Base-by-base conservation (phyloP, 1,140 invertebrate genomes). In the Paracyclopina nana region DNA sequence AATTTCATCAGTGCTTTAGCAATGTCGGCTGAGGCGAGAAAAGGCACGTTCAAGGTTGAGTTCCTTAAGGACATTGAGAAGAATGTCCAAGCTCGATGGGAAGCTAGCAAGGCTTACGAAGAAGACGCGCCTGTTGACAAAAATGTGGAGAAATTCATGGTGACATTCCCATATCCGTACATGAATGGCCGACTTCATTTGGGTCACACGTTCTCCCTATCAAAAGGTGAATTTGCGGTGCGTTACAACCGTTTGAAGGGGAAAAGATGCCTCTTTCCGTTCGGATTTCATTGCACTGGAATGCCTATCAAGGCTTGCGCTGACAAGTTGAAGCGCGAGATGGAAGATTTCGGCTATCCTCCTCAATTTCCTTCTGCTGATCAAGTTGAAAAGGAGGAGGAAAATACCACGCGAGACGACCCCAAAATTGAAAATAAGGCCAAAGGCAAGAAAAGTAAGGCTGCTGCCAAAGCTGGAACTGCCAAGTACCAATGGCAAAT, bases 401-500 rank as follows among this genome's bases (percentile, higher is more conserved):
- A 64, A 24, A 57, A 62, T 11, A 59, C 60, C 28, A 60, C 65
- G 30, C 64, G 67, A 9, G 67, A 66, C 52, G 73, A 77, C 60
- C 60, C 76, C 56, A 63, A 79, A 27, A 72, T 82, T 20, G 85
- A 84, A 65, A 87, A 98, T 64, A 97, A 97, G 67, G 80, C 82
- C 52, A 98, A 97, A 71, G 86, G 90, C 16, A 97, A 96, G 65
- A 98, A 97, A 76, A 95, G 87, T 63, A 99, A 99, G 72, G 83
- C 82, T n/a, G 72, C 79, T 1, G 91, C 94, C 1, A 99, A 99
- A 70, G 68, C 80, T 11, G 86, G 81, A 0, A 59, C 67, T 6
- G 75, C 79, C 0, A 96, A 92, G 64, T 98, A 84, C 63, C 95
- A 99, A 61, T 99, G 94, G 94, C 80, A 97, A 65, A 99, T 99